Percentiles rank a stretch among this genome's conserved stretches.
These are phyloP conservation scores for Proterorhinus semilunaris DNA, from an alignment of 2,113 vertebrate genomes.

Conservation along the genomic window DNA sequence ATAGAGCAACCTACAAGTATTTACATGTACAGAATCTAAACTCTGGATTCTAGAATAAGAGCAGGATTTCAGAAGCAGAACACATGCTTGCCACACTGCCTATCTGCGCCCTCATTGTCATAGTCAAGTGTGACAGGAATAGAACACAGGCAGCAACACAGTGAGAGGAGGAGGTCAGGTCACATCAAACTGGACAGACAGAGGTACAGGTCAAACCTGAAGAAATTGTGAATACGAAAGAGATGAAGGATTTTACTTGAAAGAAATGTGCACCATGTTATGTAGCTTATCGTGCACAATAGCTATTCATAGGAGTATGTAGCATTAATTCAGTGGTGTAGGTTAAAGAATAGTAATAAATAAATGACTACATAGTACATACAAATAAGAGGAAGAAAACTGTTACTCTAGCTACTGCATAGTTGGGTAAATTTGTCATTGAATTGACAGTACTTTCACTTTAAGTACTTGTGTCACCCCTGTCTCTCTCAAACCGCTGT, in stretches of 20 bases:
- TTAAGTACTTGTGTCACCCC: not conserved
- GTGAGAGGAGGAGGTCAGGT: conserved; percentile 9
- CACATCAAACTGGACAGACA: not conserved
- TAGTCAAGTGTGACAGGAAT: conserved; percentile 45
- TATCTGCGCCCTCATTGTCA: conserved; percentile 46
- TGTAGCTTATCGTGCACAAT: too few species aligned
- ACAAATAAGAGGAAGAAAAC: too few species aligned
- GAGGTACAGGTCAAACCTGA: not conserved
- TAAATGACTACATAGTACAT: too few species aligned
- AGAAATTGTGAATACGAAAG: not conserved
- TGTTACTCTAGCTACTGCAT: too few species aligned
- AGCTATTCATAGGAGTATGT: too few species aligned
- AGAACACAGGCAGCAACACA: conserved; percentile 39
- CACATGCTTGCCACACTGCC: conserved; percentile 33
- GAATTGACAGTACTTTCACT: not conserved
- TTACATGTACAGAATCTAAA: too few species aligned
- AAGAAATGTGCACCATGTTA: too few species aligned
- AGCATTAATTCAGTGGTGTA: too few species aligned
- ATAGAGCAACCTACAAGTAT: too few species aligned
- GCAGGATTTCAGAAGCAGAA: conserved; percentile 49
- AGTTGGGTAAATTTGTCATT: not conserved
- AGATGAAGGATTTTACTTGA: too few species aligned
- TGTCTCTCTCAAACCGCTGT: conserved; percentile 1
- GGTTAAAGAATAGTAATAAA: too few species aligned
- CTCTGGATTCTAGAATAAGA: not conserved